phyloP scores from a whole-genome alignment of 1,140 invertebrate species.

The Ceratina calcarata region DNA sequence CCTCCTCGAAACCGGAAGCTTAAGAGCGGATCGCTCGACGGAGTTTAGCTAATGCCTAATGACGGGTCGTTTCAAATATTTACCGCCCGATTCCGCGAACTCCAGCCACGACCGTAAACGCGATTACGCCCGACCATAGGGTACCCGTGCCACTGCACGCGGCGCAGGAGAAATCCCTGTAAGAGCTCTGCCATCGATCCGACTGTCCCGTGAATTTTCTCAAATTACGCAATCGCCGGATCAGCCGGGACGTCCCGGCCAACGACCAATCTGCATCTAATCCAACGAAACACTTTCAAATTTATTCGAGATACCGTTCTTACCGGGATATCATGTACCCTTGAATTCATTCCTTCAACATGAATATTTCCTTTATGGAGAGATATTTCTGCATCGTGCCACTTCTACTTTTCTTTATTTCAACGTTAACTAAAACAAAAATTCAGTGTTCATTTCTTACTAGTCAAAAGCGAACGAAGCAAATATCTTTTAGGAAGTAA shows the following conservation, averaged over 20 bases:
- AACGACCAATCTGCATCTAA: constrained; percentile 47
- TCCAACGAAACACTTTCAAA: constrained; percentile 21
- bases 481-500: too few relatives aligned
- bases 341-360: background rate
- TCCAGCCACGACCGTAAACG: constrained; percentile 57
- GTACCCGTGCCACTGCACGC: constrained; percentile 24
- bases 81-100: constrained; percentile 65
- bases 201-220: constrained; percentile 58
- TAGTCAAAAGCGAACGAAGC: too few relatives aligned
- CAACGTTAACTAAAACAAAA: too few relatives aligned
- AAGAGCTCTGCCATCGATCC: constrained; percentile 55
- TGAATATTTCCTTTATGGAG: background rate
- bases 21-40: constrained; percentile 51
- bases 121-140: constrained; percentile 55
- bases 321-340: background rate
- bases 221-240: constrained; percentile 58
- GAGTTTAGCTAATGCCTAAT: constrained; percentile 67
- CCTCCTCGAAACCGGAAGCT: constrained; percentile 62
- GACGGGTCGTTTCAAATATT: constrained; percentile 69
- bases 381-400: too few relatives aligned
- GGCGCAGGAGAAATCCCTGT: constrained; percentile 40
- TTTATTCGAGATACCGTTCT: constrained; percentile 20
- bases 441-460: too few relatives aligned
- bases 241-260: constrained; percentile 43
- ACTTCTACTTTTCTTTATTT: too few relatives aligned